Percentiles rank a stretch among this genome's conserved stretches.
These are phyloP conservation scores for Corythornis madagascariensis DNA, from an alignment of 2,113 vertebrate genomes.

Conservation along the genomic window DNA sequence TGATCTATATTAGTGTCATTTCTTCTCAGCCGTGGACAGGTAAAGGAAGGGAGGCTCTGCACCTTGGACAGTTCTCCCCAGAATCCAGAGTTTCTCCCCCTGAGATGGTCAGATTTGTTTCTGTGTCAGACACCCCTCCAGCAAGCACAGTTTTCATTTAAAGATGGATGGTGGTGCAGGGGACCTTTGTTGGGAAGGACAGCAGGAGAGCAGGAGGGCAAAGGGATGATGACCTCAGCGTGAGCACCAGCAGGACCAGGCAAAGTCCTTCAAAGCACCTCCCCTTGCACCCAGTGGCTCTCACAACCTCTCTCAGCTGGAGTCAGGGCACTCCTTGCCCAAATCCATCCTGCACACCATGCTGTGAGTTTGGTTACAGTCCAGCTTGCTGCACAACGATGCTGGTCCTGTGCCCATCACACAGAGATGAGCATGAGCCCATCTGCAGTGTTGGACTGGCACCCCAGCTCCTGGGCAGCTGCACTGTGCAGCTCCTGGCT, in stretches of 20 bases:
- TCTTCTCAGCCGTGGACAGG: neutral
- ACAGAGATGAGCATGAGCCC: neutral
- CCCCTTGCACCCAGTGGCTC: accelerated
- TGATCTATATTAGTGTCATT: neutral
- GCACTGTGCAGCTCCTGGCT: neutral
- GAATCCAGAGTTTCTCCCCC: neutral
- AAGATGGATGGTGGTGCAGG: accelerated
- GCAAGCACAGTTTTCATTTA: neutral
- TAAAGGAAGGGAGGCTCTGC: neutral
- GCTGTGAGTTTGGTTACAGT: accelerated
- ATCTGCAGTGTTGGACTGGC: neutral
- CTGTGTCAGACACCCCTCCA: neutral
- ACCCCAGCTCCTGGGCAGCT: neutral
- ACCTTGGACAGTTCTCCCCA: accelerated
- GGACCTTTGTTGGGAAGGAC: neutral
- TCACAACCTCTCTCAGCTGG: neutral
- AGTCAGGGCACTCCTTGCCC: neutral
- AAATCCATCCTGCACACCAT: neutral
- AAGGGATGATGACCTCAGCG: neutral
- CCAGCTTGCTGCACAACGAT: accelerated
- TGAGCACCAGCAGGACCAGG: accelerated
- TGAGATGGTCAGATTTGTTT: neutral
- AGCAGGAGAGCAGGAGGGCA: neutral
- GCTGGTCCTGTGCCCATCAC: neutral
- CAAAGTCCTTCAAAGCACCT: neutral